A percentile compares a stretch with the other conserved stretches of the same genome.
These are phyloP conservation scores for Drosophila bunnanda DNA, from an alignment of 2,888 invertebrate genomes.

Conservation along the genomic window DNA sequence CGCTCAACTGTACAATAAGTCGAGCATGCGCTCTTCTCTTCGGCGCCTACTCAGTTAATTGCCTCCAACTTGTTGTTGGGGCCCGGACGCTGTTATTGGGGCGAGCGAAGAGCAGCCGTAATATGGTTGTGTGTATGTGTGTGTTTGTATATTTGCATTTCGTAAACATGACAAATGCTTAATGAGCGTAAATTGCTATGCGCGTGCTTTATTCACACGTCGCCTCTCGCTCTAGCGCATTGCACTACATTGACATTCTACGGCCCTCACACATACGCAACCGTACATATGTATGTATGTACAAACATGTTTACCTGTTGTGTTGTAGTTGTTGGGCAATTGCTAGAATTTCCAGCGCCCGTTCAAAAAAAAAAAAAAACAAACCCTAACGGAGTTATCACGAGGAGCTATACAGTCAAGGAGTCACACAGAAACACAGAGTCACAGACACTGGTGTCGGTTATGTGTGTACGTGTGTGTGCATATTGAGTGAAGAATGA, in stretches of 20 bases:
- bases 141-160: conserved; percentile 51
- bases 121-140: conserved; percentile 28
- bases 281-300: too few relatives aligned
- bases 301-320: conserved; percentile 4
- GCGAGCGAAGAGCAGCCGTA: conserved; percentile 55
- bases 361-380: conserved; percentile 67
- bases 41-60: conserved; percentile 49
- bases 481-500: conserved; percentile 13
- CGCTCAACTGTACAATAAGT: conserved; percentile 69
- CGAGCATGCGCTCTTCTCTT: conserved; percentile 72
- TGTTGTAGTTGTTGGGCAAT: conserved; percentile 52
- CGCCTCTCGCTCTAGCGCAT: conserved; percentile 38
- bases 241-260: not conserved
- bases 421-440: conserved; percentile 16
- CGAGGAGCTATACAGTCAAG: conserved; percentile 57
- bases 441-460: conserved; percentile 2
- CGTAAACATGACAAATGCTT: conserved; percentile 75
- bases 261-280: conserved; percentile 22
- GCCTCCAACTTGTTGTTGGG: conserved; percentile 51
- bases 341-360: conserved; percentile 66
- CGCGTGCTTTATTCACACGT: conserved; percentile 65
- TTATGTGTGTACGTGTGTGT: conserved; percentile 35
- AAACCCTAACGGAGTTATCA: conserved; percentile 53
- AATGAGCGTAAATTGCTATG: conserved; percentile 74
- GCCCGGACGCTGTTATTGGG: conserved; percentile 30